Evolutionary conservation across 2,888 invertebrate species (phyloP).

Genomic region (Stomorhina lunata): DNA sequence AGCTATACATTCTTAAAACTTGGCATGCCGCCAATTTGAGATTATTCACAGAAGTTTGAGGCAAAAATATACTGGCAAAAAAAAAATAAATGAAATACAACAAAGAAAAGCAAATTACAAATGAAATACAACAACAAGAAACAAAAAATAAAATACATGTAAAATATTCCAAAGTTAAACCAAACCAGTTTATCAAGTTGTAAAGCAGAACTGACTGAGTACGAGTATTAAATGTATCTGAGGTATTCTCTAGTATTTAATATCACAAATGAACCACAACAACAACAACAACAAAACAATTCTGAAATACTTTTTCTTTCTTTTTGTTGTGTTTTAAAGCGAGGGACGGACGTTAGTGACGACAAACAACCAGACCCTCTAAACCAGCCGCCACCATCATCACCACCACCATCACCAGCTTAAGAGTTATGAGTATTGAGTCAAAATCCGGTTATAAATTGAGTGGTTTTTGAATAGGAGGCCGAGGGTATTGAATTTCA

Average conservation of each 20-base stretch:
- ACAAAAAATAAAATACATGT: conserved; percentile 2
- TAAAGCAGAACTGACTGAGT: conserved; percentile 69
- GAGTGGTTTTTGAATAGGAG: conserved; percentile 36
- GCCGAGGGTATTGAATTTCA: conserved; percentile 3
- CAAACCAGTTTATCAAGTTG: conserved; percentile 75
- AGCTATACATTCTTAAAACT: conserved; percentile 29
- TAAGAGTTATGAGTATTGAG: conserved; percentile 25
- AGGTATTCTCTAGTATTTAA: conserved; percentile 11
- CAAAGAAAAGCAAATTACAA: conserved; percentile 31
- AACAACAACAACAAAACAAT: conserved; percentile 10
- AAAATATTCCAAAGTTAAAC: too few species aligned
- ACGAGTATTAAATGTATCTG: conserved; percentile 7
- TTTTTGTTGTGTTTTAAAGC: conserved; percentile 26
- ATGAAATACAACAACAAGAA: conserved; percentile 21
- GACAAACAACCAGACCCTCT: too few species aligned
- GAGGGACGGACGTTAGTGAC: too few species aligned
- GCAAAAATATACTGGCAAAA: conserved; percentile 10
- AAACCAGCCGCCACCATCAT: too few species aligned
- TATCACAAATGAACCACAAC: too few species aligned
- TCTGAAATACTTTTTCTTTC: conserved; percentile 60
- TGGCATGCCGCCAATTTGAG: conserved; percentile 61
- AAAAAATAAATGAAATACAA: conserved; percentile 1
- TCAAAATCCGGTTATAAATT: conserved; percentile 16
- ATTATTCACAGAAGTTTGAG: conserved; percentile 41
- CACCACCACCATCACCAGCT: background rate